A percentile compares a stretch with the other conserved stretches of the same genome.
phyloP scores from a whole-genome alignment of 2,888 invertebrate genomes.

The Eupithecia insigniata region DNA sequence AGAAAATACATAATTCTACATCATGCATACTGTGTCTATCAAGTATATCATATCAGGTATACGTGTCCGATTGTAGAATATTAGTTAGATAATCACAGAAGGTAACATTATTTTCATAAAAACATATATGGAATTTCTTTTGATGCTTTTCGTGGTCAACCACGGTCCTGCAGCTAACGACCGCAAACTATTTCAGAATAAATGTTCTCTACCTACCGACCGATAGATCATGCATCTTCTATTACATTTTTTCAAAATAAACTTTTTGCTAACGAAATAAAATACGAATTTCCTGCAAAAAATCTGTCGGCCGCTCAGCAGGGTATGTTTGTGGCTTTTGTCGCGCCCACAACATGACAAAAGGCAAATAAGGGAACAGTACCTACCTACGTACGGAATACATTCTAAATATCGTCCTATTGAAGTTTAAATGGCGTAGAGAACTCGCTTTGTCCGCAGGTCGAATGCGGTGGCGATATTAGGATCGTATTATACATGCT shows the following conservation, averaged over 20 bases:
- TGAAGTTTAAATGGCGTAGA: conserved; percentile 83
- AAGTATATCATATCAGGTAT: not conserved
- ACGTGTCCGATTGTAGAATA: not conserved
- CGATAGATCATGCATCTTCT: conserved; percentile 79
- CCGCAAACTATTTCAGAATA: conserved; percentile 67
- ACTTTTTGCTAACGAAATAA: conserved; percentile 78
- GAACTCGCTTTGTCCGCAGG: conserved; percentile 76
- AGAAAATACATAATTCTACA: too few relatives aligned
- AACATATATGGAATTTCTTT: conserved; percentile 53
- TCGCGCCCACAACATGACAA: conserved; percentile 83
- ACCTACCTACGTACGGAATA: conserved; percentile 66
- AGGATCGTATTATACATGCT: conserved; percentile 70
- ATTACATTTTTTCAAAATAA: conserved; percentile 68
- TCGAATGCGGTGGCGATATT: conserved; percentile 81
- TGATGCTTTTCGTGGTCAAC: conserved; percentile 51
- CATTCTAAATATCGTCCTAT: conserved; percentile 81
- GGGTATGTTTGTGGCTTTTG: conserved; percentile 81
- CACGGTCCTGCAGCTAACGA: conserved; percentile 46
- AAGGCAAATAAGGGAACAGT: conserved; percentile 83
- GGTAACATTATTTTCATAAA: not conserved
- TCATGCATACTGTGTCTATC: not conserved
- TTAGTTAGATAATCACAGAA: not conserved
- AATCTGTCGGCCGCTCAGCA: conserved; percentile 77
- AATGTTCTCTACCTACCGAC: conserved; percentile 64
- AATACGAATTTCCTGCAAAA: conserved; percentile 77